Evolutionary conservation across 1,140 invertebrate genomes (phyloP).

Genomic region (Eriocheir sinensis): DNA sequence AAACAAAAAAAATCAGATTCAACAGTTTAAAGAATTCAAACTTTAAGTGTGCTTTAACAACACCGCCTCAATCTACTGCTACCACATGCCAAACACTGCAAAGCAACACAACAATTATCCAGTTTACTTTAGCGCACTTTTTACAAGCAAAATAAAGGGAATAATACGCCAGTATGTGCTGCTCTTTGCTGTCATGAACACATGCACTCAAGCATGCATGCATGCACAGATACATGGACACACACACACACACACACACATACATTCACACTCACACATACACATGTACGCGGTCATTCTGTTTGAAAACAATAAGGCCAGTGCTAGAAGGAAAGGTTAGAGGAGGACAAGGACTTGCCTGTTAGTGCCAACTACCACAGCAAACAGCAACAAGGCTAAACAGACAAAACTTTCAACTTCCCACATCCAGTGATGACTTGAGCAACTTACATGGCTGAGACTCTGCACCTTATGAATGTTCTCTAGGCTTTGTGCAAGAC

Average conservation of each 20-base stretch:
- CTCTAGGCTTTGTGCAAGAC: constrained; percentile 78
- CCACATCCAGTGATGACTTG: constrained; percentile 28
- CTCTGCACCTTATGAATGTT: constrained; percentile 77
- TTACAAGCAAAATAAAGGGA: neutral
- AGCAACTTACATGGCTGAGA: constrained; percentile 76
- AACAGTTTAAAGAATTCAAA: too few species aligned
- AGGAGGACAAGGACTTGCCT: neutral
- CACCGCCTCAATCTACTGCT: neutral
- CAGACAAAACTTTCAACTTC: neutral
- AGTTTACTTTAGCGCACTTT: neutral
- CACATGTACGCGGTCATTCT: neutral
- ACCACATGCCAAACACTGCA: neutral
- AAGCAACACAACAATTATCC: neutral
- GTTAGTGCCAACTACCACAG: constrained; percentile 12
- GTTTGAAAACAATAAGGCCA: neutral
- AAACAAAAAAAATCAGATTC: too few species aligned
- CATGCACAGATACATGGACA: neutral
- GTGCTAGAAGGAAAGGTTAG: neutral
- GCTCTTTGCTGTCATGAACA: neutral
- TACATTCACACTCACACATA: neutral
- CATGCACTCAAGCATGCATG: neutral
- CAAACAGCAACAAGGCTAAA: neutral
- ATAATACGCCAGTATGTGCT: neutral
- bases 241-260: neutral
- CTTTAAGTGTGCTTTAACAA: too few species aligned